A percentile compares a stretch with the other conserved stretches of the same genome.
Conservation (phyloP, 2,797 vertebrate species). For the Benthosema pterotum region DNA sequence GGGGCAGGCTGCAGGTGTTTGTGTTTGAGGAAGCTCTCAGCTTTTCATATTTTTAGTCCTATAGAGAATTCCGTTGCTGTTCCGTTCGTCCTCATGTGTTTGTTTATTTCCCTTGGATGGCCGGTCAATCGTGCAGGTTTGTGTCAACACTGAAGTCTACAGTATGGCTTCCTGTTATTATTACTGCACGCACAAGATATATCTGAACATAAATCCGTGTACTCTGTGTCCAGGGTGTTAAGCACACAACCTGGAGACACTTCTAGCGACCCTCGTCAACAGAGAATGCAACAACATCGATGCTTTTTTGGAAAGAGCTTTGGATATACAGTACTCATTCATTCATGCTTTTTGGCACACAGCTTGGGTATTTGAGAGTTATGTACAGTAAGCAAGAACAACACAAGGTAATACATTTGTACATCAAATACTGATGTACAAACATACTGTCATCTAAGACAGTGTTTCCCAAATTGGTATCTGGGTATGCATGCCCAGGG, state of each 20-base stretch:
- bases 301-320: not conserved
- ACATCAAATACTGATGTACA: no score
- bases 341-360: no score
- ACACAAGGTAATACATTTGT: no score
- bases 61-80: conserved; percentile 44
- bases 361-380: no score
- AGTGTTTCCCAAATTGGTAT: no score
- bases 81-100: conserved; percentile 52
- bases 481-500: no score
- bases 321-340: no score
- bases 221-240: no score
- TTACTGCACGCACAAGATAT: conserved; percentile 55
- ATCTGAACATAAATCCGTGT: conserved; percentile 20
- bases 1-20: conserved; percentile 77
- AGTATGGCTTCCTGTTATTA: conserved; percentile 79
- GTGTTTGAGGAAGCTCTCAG: conserved; percentile 56
- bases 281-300: not conserved
- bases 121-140: conserved; percentile 70
- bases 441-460: no score
- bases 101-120: conserved; percentile 77
- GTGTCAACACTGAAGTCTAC: conserved; percentile 68
- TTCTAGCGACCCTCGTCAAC: not conserved
- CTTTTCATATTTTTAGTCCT: conserved; percentile 60
- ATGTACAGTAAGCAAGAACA: no score
- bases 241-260: no score